Evolutionary conservation across 2,113 vertebrate species (phyloP), one percentile per base, ranked within the genome.

Genomic region (Gobius niger): DNA sequence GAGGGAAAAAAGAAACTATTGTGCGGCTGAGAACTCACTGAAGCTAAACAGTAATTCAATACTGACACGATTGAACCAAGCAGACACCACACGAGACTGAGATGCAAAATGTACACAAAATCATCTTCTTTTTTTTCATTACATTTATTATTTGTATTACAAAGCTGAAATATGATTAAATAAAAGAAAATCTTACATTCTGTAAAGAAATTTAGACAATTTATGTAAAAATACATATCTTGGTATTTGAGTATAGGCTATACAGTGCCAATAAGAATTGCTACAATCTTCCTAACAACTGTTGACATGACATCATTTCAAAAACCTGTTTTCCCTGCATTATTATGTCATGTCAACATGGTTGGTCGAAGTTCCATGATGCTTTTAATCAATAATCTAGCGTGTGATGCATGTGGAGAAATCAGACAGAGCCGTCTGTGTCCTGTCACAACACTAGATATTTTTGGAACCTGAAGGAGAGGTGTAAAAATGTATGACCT

Each of bases 381-480:
- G 71, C 73, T 61, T 52, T 56, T 59, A 70, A 79, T 60, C 46
- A 79, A 69, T 80, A 63, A 62, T 70, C 24, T 10, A 24, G 34
- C 47, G 63, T 59, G 76, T n/a, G 80, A 70, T 82, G 86, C 82
- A 69, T 40, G 72, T 57, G 67, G 75, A 54, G 14, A 15, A 60
- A 7, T 65, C 18, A 63, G 15, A 47, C 68, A 47, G 7, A 10
- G 57, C 49, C 65, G 75, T 19, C 61, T 76, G 77, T 46, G 63
- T 82, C 51, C 62, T 62, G 59, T 87, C 79, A 47, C 67, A 65
- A 65, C 63, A 24, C 44, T 62, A 13, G 69, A 81, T 81, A 84
- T 87, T 86, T 82, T 81, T 75, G 75, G 77, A 85, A 69, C 56
- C 40, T 80, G 63, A 82, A 74, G 74, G 72, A 75, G 70, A 83